Conservation (phyloP, 2,113 vertebrate species). For the Zingel zingel region DNA sequence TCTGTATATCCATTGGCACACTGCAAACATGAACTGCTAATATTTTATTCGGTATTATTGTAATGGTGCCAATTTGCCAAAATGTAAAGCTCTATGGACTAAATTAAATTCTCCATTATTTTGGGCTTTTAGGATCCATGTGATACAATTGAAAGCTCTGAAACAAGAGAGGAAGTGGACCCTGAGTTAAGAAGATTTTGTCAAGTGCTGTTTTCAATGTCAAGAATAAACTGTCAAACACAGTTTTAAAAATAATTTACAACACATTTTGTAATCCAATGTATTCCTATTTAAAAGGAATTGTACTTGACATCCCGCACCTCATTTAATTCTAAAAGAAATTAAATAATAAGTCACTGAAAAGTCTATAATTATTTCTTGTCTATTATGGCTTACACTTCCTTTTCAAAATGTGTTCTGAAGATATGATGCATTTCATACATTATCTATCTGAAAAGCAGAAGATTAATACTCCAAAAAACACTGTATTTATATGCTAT, state of each 20-base stretch:
- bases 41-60: background rate
- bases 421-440: background rate
- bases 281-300: background rate
- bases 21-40: background rate
- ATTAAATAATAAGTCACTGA: background rate
- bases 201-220: background rate
- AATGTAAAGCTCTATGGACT: background rate
- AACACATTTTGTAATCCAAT: background rate
- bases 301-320: background rate
- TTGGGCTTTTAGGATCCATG: background rate
- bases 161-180: background rate
- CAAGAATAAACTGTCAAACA: background rate
- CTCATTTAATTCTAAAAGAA: background rate
- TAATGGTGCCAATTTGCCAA: background rate
- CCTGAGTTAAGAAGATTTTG: background rate
- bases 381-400: background rate
- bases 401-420: background rate
- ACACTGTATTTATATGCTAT: background rate
- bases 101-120: background rate
- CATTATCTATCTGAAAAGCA: background rate
- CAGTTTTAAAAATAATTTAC: background rate
- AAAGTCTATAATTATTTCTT: background rate
- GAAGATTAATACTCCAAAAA: background rate
- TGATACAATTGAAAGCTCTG: background rate
- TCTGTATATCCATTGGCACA: background rate